Conservation (phyloP, 2,113 vertebrate species). For the Oncorhynchus kisutch region DNA sequence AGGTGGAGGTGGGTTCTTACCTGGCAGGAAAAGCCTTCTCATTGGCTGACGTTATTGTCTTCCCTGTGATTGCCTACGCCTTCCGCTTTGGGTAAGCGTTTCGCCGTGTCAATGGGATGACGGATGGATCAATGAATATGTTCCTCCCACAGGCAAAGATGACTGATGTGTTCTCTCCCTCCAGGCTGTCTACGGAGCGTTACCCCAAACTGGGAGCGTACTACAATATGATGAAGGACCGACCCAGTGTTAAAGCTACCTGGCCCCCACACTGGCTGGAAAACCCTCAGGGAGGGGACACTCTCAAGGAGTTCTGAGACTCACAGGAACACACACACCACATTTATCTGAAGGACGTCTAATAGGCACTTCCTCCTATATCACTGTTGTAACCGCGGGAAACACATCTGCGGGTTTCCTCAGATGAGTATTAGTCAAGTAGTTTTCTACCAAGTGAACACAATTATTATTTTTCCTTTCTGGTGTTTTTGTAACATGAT, state of each 20-base stretch:
- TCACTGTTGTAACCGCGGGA: background rate
- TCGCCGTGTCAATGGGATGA: constrained; percentile 30
- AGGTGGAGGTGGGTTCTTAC: constrained; percentile 31
- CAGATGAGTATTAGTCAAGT: too few relatives aligned
- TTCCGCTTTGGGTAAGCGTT: constrained; percentile 50
- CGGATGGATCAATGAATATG: background rate
- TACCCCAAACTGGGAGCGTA: constrained; percentile 69
- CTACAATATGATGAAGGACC: constrained; percentile 60
- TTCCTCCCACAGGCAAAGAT: too few relatives aligned
- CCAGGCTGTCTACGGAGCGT: constrained; percentile 58
- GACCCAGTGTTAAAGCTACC: constrained; percentile 67
- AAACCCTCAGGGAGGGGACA: constrained; percentile 49
- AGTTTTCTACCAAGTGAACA: too few relatives aligned
- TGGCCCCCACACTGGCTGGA: constrained; percentile 75
- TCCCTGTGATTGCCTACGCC: constrained; percentile 47
- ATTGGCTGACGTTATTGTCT: constrained; percentile 56
- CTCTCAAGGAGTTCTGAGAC: constrained; percentile 64
- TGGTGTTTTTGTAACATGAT: too few relatives aligned
- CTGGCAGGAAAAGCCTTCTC: constrained; percentile 53
- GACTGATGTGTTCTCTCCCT: background rate
- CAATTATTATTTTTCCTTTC: too few relatives aligned
- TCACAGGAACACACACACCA: too few relatives aligned
- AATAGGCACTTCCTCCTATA: too few relatives aligned
- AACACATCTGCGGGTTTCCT: background rate
- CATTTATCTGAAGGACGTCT: too few relatives aligned